Base-by-base conservation (phyloP, 64 coral and sea anemone species). In the Porites lutea region DNA sequence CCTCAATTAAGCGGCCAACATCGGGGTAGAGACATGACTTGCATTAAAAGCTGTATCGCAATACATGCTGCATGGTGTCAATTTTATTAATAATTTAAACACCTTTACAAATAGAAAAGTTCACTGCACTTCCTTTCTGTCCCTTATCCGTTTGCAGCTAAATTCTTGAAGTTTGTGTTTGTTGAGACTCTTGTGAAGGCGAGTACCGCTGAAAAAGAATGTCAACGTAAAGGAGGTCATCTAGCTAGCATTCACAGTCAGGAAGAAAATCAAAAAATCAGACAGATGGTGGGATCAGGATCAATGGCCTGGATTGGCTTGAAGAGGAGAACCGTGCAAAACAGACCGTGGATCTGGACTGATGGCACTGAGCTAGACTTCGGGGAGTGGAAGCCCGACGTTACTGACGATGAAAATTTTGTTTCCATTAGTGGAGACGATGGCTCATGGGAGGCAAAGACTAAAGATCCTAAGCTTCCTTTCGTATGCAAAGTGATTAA, bases 261-360 rank as follows among this genome's bases (percentile, higher is more conserved):
- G 48, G 20, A 47, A 13, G 72, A 74, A 74, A 74, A 74, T 12
- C 5, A 74, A 43, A 74, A 14, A 15, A 45, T 74, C 2, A 74
- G 48, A 47, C 13, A 47, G 2, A 74, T 48, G 37, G 48, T 74
- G 45, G 72, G 27, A 37, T 37, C 27, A 37, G 72, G 11, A 74
- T 48, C 14, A 47, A 74, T 13, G 11, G 20, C 48, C 37, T 74
- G 72, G 72, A 74, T 74, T 74, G 72, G 72, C 72, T 74, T 74
- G 43, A 47, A 74, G 2, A 11, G 72, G 45, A 74, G 72, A 45
- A 74, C 72, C 15, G 72, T 74, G 45, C 37, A 13, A 13, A 74
- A 74, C 45, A 74, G 72, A 74, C 72, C 72, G 1, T 74, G 72
- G 72, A 13, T 74, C 18, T 74, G 72, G 72, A 48, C 1, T 4